Evolutionary conservation across 2,113 vertebrate genomes (phyloP).

Genomic region (Microtus richardsoni): DNA sequence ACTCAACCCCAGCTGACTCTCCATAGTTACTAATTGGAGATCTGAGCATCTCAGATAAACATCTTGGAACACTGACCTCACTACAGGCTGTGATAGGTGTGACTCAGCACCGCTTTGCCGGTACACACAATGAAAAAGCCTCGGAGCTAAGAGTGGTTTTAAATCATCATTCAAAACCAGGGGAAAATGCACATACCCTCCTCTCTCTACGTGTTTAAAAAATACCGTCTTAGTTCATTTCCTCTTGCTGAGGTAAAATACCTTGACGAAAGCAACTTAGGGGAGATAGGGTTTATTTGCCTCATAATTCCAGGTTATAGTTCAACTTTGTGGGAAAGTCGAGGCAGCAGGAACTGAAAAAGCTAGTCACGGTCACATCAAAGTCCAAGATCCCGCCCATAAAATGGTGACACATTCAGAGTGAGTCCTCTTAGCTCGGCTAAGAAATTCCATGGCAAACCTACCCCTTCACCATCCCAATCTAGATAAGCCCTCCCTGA

Average conservation of each 20-base stretch:
- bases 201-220: neutral
- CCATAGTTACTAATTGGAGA: neutral
- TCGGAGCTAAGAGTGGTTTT: neutral
- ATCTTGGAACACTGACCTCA: neutral
- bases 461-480: neutral
- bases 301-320: neutral
- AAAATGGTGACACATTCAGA: neutral
- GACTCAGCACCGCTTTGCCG: neutral
- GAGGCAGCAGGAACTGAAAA: neutral
- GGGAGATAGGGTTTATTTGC: neutral
- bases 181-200: neutral
- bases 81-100: neutral
- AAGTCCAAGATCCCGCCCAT: neutral
- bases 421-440: neutral
- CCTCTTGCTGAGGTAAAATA: neutral
- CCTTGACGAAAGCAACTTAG: neutral
- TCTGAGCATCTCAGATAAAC: neutral
- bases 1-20: neutral
- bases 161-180: neutral
- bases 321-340: neutral
- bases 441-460: neutral
- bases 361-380: neutral
- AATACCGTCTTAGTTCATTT: neutral
- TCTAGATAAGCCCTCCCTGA: neutral
- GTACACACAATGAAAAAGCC: neutral